A percentile compares a stretch with the other conserved stretches of the same genome.
These are phyloP conservation scores for Zaprionus capensis DNA, from an alignment of 1,140 invertebrate species.

Conservation along the genomic window DNA sequence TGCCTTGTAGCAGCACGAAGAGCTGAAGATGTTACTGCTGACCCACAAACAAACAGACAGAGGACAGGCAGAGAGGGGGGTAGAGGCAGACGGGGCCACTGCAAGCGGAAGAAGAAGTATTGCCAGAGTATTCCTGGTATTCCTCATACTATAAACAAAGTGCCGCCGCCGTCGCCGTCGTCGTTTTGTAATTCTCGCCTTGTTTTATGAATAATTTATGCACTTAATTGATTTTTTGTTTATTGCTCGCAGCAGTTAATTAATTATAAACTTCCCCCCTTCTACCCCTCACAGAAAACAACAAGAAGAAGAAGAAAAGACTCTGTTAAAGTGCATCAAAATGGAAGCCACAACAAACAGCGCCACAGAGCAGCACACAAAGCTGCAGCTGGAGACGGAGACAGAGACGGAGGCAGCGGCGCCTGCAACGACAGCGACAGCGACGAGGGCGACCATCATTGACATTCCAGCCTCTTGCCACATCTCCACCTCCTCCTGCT, in stretches of 20 bases:
- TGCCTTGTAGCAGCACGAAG: not conserved
- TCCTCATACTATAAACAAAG: constrained; percentile 57
- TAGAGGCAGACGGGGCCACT: constrained; percentile 13
- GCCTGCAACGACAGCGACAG: constrained; percentile 15
- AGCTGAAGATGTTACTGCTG: constrained; percentile 49
- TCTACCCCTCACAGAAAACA: not conserved
- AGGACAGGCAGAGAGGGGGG: not conserved
- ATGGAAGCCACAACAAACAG: constrained; percentile 41
- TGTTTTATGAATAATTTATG: constrained; percentile 80
- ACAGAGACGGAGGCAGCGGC: constrained; percentile 17
- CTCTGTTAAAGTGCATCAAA: constrained; percentile 46
- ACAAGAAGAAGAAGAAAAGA: constrained; percentile 36
- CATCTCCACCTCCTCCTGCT: constrained; percentile 42
- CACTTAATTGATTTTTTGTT: constrained; percentile 80
- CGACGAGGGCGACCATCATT: constrained; percentile 65
- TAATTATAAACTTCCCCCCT: constrained; percentile 68
- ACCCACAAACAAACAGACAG: constrained; percentile 44
- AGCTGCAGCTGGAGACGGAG: constrained; percentile 61
- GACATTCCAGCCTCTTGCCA: constrained; percentile 72
- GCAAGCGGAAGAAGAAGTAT: constrained; percentile 45
- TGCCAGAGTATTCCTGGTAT: not conserved
- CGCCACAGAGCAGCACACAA: constrained; percentile 38
- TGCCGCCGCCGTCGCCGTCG: constrained; percentile 1
- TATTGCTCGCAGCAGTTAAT: constrained; percentile 71
- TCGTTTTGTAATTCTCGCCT: constrained; percentile 39